These are phyloP conservation scores for Caretta caretta DNA, from an alignment of 2,113 vertebrate genomes.

Conservation along the genomic window DNA sequence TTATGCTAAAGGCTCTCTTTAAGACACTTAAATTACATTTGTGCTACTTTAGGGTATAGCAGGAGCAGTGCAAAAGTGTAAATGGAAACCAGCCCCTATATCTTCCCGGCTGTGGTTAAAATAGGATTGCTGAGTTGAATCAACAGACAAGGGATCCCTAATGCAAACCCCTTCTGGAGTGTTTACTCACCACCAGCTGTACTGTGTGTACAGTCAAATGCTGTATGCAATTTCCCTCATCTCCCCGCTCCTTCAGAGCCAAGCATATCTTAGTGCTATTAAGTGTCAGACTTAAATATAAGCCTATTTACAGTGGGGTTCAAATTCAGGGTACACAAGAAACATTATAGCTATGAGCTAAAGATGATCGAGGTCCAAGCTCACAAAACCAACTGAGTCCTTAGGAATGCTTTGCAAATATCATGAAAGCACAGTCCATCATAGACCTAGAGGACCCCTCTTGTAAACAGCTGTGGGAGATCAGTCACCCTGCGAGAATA, in stretches of 20 bases:
- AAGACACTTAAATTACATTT: slow-evolving; percentile 61
- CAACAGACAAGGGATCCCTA: slow-evolving; percentile 52
- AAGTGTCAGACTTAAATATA: fast-evolving
- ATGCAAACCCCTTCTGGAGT: neutral
- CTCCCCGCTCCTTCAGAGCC: fast-evolving
- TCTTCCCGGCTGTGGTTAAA: slow-evolving; percentile 72
- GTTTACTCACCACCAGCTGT: neutral
- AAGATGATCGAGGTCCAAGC: neutral
- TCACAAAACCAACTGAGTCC: neutral
- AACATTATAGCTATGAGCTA: neutral
- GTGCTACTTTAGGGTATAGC: slow-evolving; percentile 64
- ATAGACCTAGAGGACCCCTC: neutral
- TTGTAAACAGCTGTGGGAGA: neutral
- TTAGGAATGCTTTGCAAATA: neutral
- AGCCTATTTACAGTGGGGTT: neutral
- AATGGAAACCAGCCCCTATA: slow-evolving; percentile 56
- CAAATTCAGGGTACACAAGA: slow-evolving; percentile 15
- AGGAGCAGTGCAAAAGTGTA: slow-evolving; percentile 29
- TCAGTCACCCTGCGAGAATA: fast-evolving
- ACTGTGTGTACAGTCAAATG: neutral
- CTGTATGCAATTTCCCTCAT: neutral
- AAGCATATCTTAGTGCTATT: fast-evolving
- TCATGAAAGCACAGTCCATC: neutral
- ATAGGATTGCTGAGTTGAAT: slow-evolving; percentile 32
- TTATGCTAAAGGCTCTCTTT: slow-evolving; percentile 54